Evolutionary conservation across 1,140 invertebrate species (phyloP), one percentile per base, ranked within the genome.

Genomic region (Philotrypesis tridentata): DNA sequence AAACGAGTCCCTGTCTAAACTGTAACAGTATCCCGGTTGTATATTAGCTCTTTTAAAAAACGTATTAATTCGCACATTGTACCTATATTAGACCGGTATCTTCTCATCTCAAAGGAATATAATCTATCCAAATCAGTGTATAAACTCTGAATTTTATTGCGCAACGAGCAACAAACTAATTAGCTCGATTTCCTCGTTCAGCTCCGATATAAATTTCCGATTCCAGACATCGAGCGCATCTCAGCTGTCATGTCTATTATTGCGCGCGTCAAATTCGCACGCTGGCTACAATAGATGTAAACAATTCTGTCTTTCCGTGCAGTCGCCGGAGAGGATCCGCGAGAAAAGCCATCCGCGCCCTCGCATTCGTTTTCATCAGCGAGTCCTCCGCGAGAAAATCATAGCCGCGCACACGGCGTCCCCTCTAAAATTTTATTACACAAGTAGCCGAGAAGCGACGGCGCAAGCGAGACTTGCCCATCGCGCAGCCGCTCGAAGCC

Each of bases 341-440:
- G 6, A 55, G 48, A 55, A 55, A 55, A 55, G 48, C 21, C 4
- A 5, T 14, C 4, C 1, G 17, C 17, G 12, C 21, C 48, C 17
- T n/a, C 48, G 21, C 48, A 55, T 55, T 55, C 48, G 48, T 55
- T 55, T 55, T 55, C 48, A 55, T 55, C 48, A n/a, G n/a, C n/a
- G n/a, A 55, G 48, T 55, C 21, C 48, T 6, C 6, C 17, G 21
- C 43, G 48, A 55, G 48, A 55, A 55, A n/a, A 55, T 17, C 48
- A n/a, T 4, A 31, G 1, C 61, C 23, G n/a, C 70, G 43, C 48
- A 23, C 21, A 48, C 72, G 40, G 21, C 7, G 40, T 25, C 33
- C 7, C 40, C 17, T 25, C 27, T 2, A 27, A 78, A 78, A 79
- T 79, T 79, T 71, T 79, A 79, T 79, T 72, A 79, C 40, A 33